These are phyloP conservation scores for Cephus cinctus DNA, from an alignment of 1,140 invertebrate species.

Conservation along the genomic window DNA sequence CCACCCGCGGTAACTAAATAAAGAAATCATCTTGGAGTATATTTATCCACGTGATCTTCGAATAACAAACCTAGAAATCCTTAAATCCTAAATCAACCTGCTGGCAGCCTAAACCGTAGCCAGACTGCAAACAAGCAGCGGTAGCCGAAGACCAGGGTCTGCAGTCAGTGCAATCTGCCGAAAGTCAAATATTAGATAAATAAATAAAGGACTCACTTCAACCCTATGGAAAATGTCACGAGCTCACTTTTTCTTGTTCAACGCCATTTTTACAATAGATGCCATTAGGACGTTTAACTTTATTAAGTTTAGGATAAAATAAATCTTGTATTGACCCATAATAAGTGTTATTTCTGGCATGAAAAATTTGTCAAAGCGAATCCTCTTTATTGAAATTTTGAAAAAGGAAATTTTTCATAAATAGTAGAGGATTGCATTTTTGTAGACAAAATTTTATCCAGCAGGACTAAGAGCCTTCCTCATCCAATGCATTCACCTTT, in stretches of 20 bases:
- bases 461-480: too few relatives aligned
- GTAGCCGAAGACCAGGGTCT: slow-evolving; percentile 18
- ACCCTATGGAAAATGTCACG: slow-evolving; percentile 21
- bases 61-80: slow-evolving; percentile 50
- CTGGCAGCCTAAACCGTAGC: slow-evolving; percentile 29
- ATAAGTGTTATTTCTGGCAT: too few relatives aligned
- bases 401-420: too few relatives aligned
- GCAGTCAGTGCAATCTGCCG: slow-evolving; percentile 31
- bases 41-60: slow-evolving; percentile 47
- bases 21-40: slow-evolving; percentile 38
- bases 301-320: too few relatives aligned
- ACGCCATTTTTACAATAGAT: too few relatives aligned
- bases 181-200: slow-evolving; percentile 51
- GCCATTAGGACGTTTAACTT: too few relatives aligned
- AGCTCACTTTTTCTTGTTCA: too few relatives aligned
- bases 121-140: slow-evolving; percentile 44
- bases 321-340: too few relatives aligned
- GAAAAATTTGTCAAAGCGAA: too few relatives aligned
- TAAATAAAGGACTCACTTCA: slow-evolving; percentile 42
- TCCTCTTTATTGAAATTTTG: too few relatives aligned
- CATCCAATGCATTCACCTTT: neutral
- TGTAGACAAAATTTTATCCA: too few relatives aligned
- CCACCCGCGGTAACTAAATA: slow-evolving; percentile 29
- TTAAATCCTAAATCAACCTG: slow-evolving; percentile 55
- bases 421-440: too few relatives aligned